Evolutionary conservation across 2,888 invertebrate species (phyloP).

Genomic region (Lutraria lutraria): DNA sequence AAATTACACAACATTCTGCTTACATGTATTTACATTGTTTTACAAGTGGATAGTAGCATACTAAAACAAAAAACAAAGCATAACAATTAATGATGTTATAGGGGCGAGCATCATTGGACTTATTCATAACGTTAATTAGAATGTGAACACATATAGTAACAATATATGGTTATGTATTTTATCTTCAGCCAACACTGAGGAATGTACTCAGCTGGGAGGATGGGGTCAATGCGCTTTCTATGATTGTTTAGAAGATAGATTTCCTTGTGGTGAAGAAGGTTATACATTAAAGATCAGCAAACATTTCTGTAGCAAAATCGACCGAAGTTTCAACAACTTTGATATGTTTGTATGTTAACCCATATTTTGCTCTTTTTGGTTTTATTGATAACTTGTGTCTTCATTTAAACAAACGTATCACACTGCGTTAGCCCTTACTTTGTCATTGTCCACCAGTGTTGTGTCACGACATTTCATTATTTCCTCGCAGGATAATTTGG

Average conservation of each 20-base stretch:
- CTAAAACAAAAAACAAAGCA: no score
- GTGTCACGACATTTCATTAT: no score
- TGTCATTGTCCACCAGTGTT: no score
- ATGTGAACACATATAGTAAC: no score
- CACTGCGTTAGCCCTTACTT: no score
- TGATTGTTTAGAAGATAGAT: conserved; percentile 73
- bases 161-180: not conserved
- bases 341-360: conserved; percentile 58
- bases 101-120: no score
- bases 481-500: no score
- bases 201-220: conserved; percentile 34
- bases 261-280: conserved; percentile 71
- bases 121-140: no score
- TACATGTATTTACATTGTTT: no score
- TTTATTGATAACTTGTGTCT: not conserved
- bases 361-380: not conserved
- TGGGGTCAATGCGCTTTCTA: conserved; percentile 74
- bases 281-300: conserved; percentile 71
- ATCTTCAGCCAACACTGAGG: conserved; percentile 21
- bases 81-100: no score
- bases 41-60: no score
- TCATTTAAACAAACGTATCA: not conserved
- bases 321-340: conserved; percentile 31
- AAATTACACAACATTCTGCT: no score
- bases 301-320: conserved; percentile 72